These are phyloP conservation scores for Caerostris extrusa DNA, from an alignment of 1,140 invertebrate genomes.

Conservation along the genomic window DNA sequence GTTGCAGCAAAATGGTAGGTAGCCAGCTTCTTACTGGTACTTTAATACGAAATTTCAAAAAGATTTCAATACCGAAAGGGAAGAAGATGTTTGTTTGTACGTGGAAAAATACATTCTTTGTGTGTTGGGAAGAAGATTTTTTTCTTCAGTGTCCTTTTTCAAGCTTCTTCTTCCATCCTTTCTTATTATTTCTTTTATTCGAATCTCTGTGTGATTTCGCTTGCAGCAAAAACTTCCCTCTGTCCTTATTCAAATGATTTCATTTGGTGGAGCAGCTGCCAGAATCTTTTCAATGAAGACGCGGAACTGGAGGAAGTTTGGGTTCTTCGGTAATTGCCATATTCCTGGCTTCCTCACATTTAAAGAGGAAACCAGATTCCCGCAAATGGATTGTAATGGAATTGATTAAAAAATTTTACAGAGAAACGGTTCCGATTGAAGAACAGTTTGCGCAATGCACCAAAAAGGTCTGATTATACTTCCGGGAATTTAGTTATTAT, in stretches of 20 bases:
- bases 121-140: background rate
- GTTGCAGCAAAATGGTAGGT: background rate
- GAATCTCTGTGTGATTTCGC: background rate
- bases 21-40: background rate
- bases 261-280: background rate
- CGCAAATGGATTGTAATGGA: conserved; percentile 1
- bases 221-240: background rate
- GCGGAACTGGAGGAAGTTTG: background rate
- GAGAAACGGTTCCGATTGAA: background rate
- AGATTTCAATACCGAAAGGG: background rate
- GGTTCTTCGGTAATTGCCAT: conserved; percentile 13
- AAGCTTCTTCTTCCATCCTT: background rate
- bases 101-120: conserved; percentile 1
- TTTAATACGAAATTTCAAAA: background rate
- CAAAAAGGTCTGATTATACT: too few relatives aligned
- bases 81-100: background rate
- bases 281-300: background rate
- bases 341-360: background rate
- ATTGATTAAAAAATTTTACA: background rate
- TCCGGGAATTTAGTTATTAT: too few relatives aligned
- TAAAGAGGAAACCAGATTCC: background rate
- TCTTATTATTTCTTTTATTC: background rate
- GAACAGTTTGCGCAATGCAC: background rate
- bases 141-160: background rate
- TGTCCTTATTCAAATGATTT: background rate